phyloP scores from a whole-genome alignment of 1,140 invertebrate genomes.

The Neodiprion virginianus region DNA sequence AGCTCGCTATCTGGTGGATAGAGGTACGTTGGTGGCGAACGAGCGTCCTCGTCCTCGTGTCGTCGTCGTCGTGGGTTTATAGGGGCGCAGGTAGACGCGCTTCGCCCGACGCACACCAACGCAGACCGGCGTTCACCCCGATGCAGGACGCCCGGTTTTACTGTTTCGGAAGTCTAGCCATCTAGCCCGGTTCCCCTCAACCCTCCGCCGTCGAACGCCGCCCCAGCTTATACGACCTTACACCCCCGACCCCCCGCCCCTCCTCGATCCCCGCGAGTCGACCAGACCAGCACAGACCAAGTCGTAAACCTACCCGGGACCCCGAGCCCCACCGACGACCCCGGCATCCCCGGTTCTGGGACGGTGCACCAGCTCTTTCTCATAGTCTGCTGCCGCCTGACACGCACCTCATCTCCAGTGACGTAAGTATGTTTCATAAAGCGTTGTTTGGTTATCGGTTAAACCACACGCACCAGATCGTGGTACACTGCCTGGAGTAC shows the following conservation, averaged over 20 bases:
- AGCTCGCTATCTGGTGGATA: conserved; percentile 19
- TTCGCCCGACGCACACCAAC: neutral
- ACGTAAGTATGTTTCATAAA: neutral
- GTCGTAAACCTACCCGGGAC: conserved; percentile 49
- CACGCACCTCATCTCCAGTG: conserved; percentile 40
- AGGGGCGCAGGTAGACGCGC: conserved; percentile 34
- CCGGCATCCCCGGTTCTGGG: conserved; percentile 17
- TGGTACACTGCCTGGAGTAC: no score
- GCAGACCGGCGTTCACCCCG: conserved; percentile 1
- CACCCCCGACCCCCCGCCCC: conserved; percentile 24
- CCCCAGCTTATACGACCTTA: conserved; percentile 50
- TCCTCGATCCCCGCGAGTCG: conserved; percentile 22
- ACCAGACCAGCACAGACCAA: conserved; percentile 50
- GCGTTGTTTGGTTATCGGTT: neutral
- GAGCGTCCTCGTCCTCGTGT: neutral
- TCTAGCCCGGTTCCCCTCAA: conserved; percentile 33
- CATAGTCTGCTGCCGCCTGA: conserved; percentile 43
- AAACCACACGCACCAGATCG: no score
- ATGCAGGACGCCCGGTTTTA: conserved; percentile 45
- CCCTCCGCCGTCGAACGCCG: conserved; percentile 13
- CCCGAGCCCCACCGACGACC: conserved; percentile 13
- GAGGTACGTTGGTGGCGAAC: conserved; percentile 22
- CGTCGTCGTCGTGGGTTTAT: conserved; percentile 47
- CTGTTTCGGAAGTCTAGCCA: conserved; percentile 55
- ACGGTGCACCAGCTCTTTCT: conserved; percentile 47